Evolutionary conservation across 2,113 vertebrate species (phyloP), one percentile per base, ranked within the genome.

Genomic region (Corythaeola cristata): DNA sequence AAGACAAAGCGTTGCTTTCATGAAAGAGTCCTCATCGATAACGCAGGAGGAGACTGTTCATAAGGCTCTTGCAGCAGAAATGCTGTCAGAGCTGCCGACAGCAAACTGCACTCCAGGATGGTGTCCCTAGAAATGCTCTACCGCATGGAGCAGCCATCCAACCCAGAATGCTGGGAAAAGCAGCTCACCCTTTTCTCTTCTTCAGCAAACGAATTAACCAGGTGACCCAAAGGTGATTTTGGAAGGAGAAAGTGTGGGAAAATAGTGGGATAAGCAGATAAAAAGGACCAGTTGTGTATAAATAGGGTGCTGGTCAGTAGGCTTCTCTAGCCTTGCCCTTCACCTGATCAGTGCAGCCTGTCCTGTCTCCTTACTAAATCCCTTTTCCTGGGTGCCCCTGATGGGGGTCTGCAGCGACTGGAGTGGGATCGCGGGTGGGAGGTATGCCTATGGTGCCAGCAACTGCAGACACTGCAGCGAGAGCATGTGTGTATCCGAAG

Each of bases 401-500:
- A 17, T 32, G 33, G 28, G 32, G 3, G 3, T 89, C 33, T 35
- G 17, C 28, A 63, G 62, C 6, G 3, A 4, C n/a, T 50, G 67
- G 62, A 39, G 32, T 6, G 35, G 55, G 44, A 68, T 20, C 3
- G 2, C 1, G 1, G 22, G 62, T 32, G 24, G 24, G 50, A 53
- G 8, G 15, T 47, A 28, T 28, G 20, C 17, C 35, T 20, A 32
- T 32, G 33, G 28, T 45, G 23, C 60, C 60, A 78, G 28, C 45
- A 52, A 5, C 73, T 60, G 23, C 60, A 52, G 52, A 10, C 2
- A 2, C 50, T 23, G 79, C 76, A 35, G 21, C 2, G 17, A 68
- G 49, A 63, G 32, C 49, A 30, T 0, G 1, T 22, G 3, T 1
- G 8, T n/a, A 28, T 20, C 16, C 0, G 2, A n/a, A 66, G 50